Percentiles rank a stretch among this genome's conserved stretches.
Evolutionary conservation across 2,797 vertebrate species (phyloP).

Genomic region (Hafferia zeledoni): DNA sequence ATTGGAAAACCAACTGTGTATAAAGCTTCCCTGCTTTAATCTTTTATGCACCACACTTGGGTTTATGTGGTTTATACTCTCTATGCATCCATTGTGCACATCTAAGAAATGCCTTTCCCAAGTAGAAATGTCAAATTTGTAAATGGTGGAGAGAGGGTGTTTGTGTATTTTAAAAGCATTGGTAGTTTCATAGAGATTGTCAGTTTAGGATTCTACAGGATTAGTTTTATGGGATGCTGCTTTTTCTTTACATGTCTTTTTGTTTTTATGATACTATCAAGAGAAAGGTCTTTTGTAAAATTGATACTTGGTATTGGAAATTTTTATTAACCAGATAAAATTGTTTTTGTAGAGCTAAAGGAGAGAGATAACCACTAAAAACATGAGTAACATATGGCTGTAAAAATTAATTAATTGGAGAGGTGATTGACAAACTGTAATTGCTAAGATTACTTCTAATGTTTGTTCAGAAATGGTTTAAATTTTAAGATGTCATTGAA

Average conservation of each 20-base stretch:
- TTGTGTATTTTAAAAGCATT: neutral
- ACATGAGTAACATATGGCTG: neutral
- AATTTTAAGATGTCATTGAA: neutral
- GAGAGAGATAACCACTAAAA: neutral
- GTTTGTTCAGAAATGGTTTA: neutral
- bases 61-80: neutral
- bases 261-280: neutral
- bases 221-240: neutral
- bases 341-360: neutral
- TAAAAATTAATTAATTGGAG: conserved; percentile 14
- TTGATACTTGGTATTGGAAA: neutral
- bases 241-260: neutral
- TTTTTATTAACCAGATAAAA: neutral
- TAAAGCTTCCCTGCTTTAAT: conserved; percentile 23
- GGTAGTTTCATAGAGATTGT: neutral
- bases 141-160: neutral
- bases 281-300: neutral
- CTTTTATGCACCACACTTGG: neutral
- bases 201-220: neutral
- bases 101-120: neutral
- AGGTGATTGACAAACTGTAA: neutral
- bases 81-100: neutral
- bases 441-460: neutral
- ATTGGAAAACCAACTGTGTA: conserved; percentile 28
- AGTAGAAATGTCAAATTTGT: neutral